Evolutionary conservation across 2,888 invertebrate species (phyloP), one percentile per base, ranked within the genome.

Genomic region (Crossocerus cetratus): DNA sequence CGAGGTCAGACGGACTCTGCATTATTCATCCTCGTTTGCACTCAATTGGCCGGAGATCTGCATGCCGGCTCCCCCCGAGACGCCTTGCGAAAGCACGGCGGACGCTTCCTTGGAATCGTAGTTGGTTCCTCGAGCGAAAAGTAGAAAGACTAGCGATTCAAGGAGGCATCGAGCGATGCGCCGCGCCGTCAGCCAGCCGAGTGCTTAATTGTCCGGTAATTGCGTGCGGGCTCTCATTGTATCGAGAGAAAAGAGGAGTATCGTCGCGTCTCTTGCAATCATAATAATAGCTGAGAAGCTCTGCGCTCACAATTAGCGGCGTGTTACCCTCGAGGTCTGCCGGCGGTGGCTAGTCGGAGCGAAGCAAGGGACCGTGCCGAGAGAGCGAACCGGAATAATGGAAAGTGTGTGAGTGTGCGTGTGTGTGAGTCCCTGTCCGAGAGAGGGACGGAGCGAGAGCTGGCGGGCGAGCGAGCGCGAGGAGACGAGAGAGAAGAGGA

Each of bases 261-360:
- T 63, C 49, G 32, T 43, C 45, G 70, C 49, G 62, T 59, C 67
- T 70, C 65, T 64, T 20, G 58, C 56, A 53, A 76, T 66, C 67
- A 53, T 65, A 32, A 32, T 32, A 63, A 68, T 68, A 72, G 65
- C 75, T 58, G 72, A 72, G 71, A 67, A 78, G 64, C 68, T 63
- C 74, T 59, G 74, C 65, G 73, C 66, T 82, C 67, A 70, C 78
- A 82, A 82, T 82, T 80, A 82, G 74, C 80, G 69, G 58, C 66
- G 78, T 65, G 74, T 72, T 68, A 72, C 42, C 32, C 32, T 32
- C 32, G 32, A 32, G 32, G 8, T 32, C 43, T 49, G 16, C 49
- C 49, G 14, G 49, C 16, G 18, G 49, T 32, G 32, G 32, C 32
- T 32, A 32, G 32, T 32, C 5, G 8, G 32, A 32, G 32, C 32